Evolutionary conservation across 2,797 vertebrate species (phyloP).

Genomic region (Pampus argenteus): DNA sequence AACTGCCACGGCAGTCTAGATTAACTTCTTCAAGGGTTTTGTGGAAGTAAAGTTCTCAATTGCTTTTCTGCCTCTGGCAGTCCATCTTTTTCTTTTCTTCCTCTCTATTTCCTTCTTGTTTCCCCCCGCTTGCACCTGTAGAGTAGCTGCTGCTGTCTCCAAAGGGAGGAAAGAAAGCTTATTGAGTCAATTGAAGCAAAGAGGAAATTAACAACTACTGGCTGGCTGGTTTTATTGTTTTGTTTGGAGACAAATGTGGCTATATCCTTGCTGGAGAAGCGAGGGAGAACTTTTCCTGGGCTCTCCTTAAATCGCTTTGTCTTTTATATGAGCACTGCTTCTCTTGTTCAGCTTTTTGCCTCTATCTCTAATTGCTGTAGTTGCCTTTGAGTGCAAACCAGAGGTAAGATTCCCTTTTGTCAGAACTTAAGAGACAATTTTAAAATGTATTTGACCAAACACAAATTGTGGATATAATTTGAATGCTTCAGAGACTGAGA

Average conservation of each 20-base stretch:
- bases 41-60: slow-evolving; percentile 71
- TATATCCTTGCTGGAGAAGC: slow-evolving; percentile 46
- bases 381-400: slow-evolving; percentile 25
- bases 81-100: slow-evolving; percentile 53
- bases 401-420: slow-evolving; percentile 2
- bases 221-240: slow-evolving; percentile 80
- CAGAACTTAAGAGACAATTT: slow-evolving; percentile 5
- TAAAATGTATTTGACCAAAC: slow-evolving; percentile 1
- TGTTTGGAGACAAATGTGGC: slow-evolving; percentile 70
- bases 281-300: slow-evolving; percentile 21
- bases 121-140: slow-evolving; percentile 64
- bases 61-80: slow-evolving; percentile 68
- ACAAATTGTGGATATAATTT: background rate
- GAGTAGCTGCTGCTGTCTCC: slow-evolving; percentile 61
- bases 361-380: slow-evolving; percentile 22
- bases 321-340: slow-evolving; percentile 36
- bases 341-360: slow-evolving; percentile 27
- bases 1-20: slow-evolving; percentile 72
- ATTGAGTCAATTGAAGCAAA: slow-evolving; percentile 75
- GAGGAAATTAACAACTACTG: slow-evolving; percentile 78
- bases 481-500: background rate
- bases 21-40: slow-evolving; percentile 77
- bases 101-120: slow-evolving; percentile 43
- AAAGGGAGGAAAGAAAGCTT: slow-evolving; percentile 49
- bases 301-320: slow-evolving; percentile 50